Evolutionary conservation across 1,140 invertebrate genomes (phyloP).

Genomic region (Hestina assimilis): DNA sequence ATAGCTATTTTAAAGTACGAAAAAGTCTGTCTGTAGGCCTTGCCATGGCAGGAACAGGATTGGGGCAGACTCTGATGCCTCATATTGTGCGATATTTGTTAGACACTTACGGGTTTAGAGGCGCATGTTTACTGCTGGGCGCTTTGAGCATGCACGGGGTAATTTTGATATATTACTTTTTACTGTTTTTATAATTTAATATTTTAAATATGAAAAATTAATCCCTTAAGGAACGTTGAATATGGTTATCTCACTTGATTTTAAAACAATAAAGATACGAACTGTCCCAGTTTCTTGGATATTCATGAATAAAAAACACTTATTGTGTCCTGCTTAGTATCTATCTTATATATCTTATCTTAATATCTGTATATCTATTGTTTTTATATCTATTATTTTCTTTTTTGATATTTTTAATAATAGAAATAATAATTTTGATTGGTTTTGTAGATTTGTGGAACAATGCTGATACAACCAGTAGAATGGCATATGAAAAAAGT

Average conservation of each 20-base stretch:
- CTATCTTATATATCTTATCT: no score
- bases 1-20: slow-evolving; percentile 84
- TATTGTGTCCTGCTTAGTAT: no score
- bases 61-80: slow-evolving; percentile 87
- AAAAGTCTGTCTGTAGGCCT: slow-evolving; percentile 84
- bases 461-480: slow-evolving; percentile 78
- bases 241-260: no score
- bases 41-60: slow-evolving; percentile 84
- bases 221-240: no score
- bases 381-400: no score
- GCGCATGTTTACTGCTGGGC: slow-evolving; percentile 81
- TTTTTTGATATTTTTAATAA: background rate
- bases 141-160: slow-evolving; percentile 81
- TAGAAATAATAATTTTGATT: background rate
- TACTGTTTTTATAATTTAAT: background rate
- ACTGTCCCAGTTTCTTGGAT: no score
- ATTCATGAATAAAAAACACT: no score
- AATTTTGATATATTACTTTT: slow-evolving; percentile 26
- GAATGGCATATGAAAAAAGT: slow-evolving; percentile 74
- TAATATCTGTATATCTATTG: no score
- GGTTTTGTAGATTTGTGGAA: slow-evolving; percentile 57
- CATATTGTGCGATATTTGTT: slow-evolving; percentile 81
- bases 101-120: slow-evolving; percentile 78
- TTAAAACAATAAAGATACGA: no score
- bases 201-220: background rate